phyloP scores from a whole-genome alignment of 1,140 invertebrate species.

The Habropoda laboriosa region DNA sequence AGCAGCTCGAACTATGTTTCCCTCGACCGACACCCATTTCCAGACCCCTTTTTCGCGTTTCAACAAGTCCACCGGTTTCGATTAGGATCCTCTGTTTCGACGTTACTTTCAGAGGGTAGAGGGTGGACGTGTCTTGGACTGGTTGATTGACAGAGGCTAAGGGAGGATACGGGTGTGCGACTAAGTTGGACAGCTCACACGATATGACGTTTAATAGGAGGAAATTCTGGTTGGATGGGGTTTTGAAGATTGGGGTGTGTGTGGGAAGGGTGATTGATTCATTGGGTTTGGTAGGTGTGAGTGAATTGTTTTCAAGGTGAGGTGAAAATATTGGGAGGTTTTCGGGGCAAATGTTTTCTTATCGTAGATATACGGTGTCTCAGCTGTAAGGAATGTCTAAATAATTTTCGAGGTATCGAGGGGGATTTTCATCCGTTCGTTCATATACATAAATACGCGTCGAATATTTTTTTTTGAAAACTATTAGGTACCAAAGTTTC shows the following conservation, averaged over 20 bases:
- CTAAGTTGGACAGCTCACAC: not conserved
- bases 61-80: not conserved
- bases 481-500: no score
- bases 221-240: not conserved
- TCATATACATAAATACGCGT: no score
- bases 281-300: not conserved
- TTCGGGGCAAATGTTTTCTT: no score
- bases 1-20: no score
- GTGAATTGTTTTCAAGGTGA: not conserved
- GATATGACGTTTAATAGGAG: no score
- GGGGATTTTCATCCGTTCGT: no score
- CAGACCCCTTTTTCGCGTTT: not conserved
- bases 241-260: not conserved
- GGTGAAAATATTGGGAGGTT: not conserved
- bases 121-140: not conserved
- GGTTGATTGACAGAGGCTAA: not conserved
- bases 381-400: no score
- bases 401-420: no score
- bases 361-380: no score
- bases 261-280: not conserved
- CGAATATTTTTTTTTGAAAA: no score
- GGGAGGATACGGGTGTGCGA: not conserved
- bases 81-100: not conserved
- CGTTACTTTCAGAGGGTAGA: not conserved
- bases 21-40: no score